These are phyloP conservation scores for Brachionus plicatilis DNA, from an alignment of 1,140 invertebrate genomes.

Conservation along the genomic window DNA sequence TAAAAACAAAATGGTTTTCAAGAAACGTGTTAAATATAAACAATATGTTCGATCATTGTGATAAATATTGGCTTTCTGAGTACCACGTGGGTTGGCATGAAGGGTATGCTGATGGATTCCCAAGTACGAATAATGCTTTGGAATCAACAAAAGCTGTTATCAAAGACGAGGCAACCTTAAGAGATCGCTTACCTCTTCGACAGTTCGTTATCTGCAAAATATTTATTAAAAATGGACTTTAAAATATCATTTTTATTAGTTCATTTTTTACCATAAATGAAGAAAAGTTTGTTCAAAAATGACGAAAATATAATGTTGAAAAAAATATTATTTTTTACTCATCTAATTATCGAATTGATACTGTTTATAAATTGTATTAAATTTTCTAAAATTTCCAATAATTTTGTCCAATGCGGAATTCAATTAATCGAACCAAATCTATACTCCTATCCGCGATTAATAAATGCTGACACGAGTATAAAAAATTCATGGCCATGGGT, in stretches of 20 bases:
- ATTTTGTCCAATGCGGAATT: background rate
- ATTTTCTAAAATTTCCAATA: background rate
- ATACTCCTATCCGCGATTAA: background rate
- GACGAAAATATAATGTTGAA: too few relatives aligned
- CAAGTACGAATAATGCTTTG: too few relatives aligned
- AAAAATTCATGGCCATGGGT: background rate
- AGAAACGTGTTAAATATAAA: background rate
- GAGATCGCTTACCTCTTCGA: too few relatives aligned
- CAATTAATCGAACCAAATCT: background rate
- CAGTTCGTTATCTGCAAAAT: too few relatives aligned
- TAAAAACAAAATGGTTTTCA: background rate
- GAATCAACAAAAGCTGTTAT: too few relatives aligned
- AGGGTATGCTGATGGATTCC: too few relatives aligned
- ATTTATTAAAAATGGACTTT: background rate
- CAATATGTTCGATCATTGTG: background rate
- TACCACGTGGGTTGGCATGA: constrained; percentile 7
- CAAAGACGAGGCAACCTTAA: too few relatives aligned
- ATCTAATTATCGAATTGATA: background rate
- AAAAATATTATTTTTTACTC: too few relatives aligned
- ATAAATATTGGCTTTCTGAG: background rate
- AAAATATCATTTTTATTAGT: background rate
- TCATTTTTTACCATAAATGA: background rate
- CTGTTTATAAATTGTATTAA: background rate
- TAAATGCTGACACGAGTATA: background rate
- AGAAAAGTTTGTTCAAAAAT: background rate